Evolutionary conservation across 2,113 vertebrate genomes (phyloP).

Genomic region (Oenanthe melanoleuca): DNA sequence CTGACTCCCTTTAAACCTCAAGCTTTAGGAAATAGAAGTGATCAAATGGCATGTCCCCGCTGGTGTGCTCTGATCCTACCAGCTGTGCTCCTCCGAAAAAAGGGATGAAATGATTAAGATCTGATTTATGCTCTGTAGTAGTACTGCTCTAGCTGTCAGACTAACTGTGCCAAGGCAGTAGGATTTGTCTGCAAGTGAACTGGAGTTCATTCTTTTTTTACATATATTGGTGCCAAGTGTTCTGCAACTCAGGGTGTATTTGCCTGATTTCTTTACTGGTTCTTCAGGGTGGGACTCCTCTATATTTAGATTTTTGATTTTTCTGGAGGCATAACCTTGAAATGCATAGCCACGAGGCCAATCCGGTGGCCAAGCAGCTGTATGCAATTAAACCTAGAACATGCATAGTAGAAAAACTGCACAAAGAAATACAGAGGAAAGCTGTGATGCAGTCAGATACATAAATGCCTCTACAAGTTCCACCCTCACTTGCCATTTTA

Average conservation of each 20-base stretch:
- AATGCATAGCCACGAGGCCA: background rate
- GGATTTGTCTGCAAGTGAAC: slow-evolving; percentile 17
- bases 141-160: slow-evolving; percentile 20
- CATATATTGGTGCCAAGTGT: background rate
- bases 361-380: background rate
- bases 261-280: background rate
- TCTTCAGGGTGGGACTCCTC: background rate
- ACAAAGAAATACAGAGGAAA: background rate
- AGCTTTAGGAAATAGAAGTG: slow-evolving; percentile 38
- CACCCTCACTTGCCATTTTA: background rate
- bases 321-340: background rate
- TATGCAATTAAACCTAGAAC: background rate
- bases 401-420: background rate
- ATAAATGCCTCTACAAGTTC: background rate
- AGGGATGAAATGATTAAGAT: slow-evolving; percentile 60
- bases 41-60: slow-evolving; percentile 3
- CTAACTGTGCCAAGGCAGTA: slow-evolving; percentile 18
- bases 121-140: slow-evolving; percentile 35
- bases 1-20: slow-evolving; percentile 37
- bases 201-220: slow-evolving; percentile 14
- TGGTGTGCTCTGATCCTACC: slow-evolving; percentile 58
- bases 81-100: background rate
- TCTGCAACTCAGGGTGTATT: background rate
- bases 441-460: background rate
- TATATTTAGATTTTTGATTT: background rate